Evolutionary conservation across 2,888 invertebrate genomes (phyloP).

Genomic region (Philhelius pedissequus): DNA sequence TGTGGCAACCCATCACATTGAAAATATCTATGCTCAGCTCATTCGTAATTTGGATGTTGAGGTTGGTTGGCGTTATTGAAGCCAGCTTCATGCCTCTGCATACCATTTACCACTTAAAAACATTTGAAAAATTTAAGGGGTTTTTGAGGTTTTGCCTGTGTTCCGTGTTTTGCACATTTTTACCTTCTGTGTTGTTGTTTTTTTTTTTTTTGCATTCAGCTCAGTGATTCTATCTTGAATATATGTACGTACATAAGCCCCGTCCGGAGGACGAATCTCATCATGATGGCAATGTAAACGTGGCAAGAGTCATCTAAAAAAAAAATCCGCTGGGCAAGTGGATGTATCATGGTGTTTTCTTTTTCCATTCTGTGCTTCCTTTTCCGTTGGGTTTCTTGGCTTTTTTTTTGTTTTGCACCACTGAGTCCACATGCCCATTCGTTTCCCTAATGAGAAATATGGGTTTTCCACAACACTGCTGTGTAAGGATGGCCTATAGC

Average conservation of each 20-base stretch:
- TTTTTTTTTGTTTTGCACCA: slow-evolving; percentile 14
- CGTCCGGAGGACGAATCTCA: slow-evolving; percentile 61
- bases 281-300: slow-evolving; percentile 68
- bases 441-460: slow-evolving; percentile 66
- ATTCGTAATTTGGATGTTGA: slow-evolving; percentile 65
- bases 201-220: slow-evolving; percentile 9
- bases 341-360: slow-evolving; percentile 68
- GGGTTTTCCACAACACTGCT: slow-evolving; percentile 10
- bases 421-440: slow-evolving; percentile 59
- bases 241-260: slow-evolving; percentile 22
- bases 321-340: slow-evolving; percentile 66
- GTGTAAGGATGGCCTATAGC: no score
- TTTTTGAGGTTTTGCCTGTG: slow-evolving; percentile 64
- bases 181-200: slow-evolving; percentile 4
- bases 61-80: slow-evolving; percentile 54
- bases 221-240: slow-evolving; percentile 49
- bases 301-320: slow-evolving; percentile 62
- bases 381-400: slow-evolving; percentile 31
- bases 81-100: slow-evolving; percentile 65
- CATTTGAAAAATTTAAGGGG: slow-evolving; percentile 68
- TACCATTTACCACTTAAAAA: slow-evolving; percentile 66
- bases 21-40: slow-evolving; percentile 58
- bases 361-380: slow-evolving; percentile 44
- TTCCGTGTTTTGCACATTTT: slow-evolving; percentile 38
- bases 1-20: slow-evolving; percentile 35